These are phyloP conservation scores for Leguminivora glycinivorella DNA, from an alignment of 1,140 invertebrate genomes.

Conservation along the genomic window DNA sequence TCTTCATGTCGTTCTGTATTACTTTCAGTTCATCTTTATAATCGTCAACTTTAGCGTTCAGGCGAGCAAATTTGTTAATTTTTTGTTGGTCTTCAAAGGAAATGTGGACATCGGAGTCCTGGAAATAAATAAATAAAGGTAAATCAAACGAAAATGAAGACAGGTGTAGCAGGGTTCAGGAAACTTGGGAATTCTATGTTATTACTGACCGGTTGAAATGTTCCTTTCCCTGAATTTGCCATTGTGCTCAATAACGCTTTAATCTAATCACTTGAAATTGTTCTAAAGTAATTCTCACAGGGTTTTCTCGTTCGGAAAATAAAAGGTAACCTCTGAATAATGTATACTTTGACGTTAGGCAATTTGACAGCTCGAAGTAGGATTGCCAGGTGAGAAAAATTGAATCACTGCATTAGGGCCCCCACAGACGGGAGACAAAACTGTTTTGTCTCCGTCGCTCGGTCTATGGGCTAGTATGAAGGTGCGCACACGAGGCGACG, in stretches of 20 bases:
- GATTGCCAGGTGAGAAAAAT: too few relatives aligned
- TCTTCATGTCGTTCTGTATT: constrained; percentile 94
- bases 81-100: constrained; percentile 98
- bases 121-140: constrained; percentile 42
- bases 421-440: too few relatives aligned
- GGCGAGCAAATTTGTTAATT: constrained; percentile 97
- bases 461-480: too few relatives aligned
- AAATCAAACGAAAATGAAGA: constrained; percentile 14
- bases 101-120: constrained; percentile 95
- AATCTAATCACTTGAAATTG: neutral
- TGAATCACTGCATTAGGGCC: too few relatives aligned
- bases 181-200: neutral
- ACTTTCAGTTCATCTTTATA: constrained; percentile 93
- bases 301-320: neutral
- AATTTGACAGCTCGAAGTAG: too few relatives aligned
- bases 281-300: neutral
- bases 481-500: too few relatives aligned
- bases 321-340: neutral
- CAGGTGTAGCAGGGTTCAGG: constrained; percentile 5
- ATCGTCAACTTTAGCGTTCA: constrained; percentile 95
- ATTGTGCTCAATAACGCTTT: constrained; percentile 28
- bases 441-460: too few relatives aligned
- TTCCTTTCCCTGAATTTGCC: constrained; percentile 70
- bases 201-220: constrained; percentile 64
- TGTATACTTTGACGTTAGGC: neutral